Evolutionary conservation across 2,113 vertebrate genomes (phyloP).

Genomic region (Bubalus kerabau): DNA sequence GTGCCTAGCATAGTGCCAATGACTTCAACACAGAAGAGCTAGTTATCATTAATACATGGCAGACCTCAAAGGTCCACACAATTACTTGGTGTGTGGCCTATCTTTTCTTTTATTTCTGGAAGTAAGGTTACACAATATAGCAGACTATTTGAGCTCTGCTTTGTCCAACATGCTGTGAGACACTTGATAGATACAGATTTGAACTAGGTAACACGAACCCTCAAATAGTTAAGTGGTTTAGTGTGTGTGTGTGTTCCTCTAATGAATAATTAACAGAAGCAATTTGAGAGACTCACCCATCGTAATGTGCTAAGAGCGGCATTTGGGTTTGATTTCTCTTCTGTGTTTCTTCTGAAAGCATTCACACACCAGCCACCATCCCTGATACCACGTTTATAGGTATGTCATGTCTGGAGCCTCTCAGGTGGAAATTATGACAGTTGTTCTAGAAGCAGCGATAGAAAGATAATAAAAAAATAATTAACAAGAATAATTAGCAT

Average conservation of each 20-base stretch:
- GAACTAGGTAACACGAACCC: not conserved
- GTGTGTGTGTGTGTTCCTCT: rapidly evolving
- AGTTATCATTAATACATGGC: not conserved
- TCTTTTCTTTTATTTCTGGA: not conserved
- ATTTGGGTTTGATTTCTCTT: not conserved
- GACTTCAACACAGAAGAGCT: not conserved
- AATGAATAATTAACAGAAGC: conserved; percentile 6
- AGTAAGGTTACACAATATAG: not conserved
- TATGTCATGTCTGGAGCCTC: conserved; percentile 56
- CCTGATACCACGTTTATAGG: not conserved
- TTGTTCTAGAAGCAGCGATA: conserved; percentile 67
- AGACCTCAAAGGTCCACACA: not conserved
- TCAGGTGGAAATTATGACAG: conserved; percentile 72
- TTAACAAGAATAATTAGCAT: conserved; percentile 81
- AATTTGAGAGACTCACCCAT: not conserved
- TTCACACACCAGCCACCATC: not conserved
- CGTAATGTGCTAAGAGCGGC: not conserved
- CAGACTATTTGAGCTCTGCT: not conserved
- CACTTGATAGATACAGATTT: conserved; percentile 12
- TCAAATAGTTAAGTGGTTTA: conserved; percentile 31
- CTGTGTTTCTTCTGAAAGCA: not conserved
- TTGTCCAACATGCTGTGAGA: conserved; percentile 46
- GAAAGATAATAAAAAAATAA: conserved; percentile 82
- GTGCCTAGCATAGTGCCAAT: not conserved
- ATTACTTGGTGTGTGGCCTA: not conserved